Conservation (phyloP, 2,797 vertebrate genomes). For the Mionectes olivaceus region DNA sequence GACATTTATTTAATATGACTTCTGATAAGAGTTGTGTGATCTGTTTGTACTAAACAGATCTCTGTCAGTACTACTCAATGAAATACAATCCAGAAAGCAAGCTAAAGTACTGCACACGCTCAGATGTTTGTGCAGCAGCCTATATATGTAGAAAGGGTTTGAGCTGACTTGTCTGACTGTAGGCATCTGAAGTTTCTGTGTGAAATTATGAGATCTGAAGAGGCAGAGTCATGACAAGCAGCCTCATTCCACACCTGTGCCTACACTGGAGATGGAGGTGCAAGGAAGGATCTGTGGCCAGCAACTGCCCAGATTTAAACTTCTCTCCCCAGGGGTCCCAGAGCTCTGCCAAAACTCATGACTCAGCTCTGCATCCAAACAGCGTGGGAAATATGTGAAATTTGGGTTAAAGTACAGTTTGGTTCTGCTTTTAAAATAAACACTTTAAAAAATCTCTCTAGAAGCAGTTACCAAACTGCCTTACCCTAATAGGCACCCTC, state of each 20-base stretch:
- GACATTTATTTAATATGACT: conserved; percentile 38
- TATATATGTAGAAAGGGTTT: neutral
- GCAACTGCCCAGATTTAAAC: neutral
- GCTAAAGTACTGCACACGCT: neutral
- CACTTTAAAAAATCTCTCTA: neutral
- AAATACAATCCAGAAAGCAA: conserved; percentile 5
- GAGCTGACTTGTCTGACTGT: neutral
- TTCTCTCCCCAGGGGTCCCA: neutral
- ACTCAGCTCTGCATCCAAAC: neutral
- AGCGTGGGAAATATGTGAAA: neutral
- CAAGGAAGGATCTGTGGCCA: neutral
- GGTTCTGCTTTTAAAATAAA: neutral
- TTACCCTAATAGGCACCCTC: neutral
- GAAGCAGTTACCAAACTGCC: neutral
- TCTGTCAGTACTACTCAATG: neutral
- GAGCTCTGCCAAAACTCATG: conserved; percentile 3
- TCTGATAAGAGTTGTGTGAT: conserved; percentile 37
- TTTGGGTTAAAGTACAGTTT: neutral
- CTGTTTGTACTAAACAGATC: neutral
- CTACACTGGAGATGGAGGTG: neutral
- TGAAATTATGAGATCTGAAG: neutral
- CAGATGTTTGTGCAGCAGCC: neutral
- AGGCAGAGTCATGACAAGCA: neutral
- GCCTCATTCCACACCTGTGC: neutral
- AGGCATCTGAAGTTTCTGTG: neutral